These are phyloP conservation scores for Glaucidium brasilianum DNA, from an alignment of 2,113 vertebrate species.

Conservation along the genomic window DNA sequence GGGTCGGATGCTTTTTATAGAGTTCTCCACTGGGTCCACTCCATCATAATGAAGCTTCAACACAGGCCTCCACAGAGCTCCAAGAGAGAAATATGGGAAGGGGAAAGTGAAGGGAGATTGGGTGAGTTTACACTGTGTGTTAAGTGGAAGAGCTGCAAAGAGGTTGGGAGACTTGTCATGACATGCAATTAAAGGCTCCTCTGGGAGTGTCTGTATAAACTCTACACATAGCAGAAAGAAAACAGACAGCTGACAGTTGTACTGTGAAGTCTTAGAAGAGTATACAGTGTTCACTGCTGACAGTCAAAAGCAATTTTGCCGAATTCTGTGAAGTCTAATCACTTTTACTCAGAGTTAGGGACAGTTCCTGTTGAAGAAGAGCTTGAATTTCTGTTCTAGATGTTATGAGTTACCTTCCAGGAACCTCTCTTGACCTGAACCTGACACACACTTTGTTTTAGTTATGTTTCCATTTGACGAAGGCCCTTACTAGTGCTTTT, in stretches of 20 bases:
- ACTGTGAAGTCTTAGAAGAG: constrained; percentile 34
- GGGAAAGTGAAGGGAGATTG: constrained; percentile 59
- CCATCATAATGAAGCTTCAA: constrained; percentile 45
- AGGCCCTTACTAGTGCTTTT: not conserved
- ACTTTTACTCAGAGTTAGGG: not conserved
- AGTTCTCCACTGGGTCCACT: constrained; percentile 5
- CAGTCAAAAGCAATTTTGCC: constrained; percentile 51
- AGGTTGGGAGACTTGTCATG: constrained; percentile 71
- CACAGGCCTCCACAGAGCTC: not conserved
- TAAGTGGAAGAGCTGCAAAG: constrained; percentile 65
- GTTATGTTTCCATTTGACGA: not conserved
- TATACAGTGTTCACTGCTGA: constrained; percentile 45
- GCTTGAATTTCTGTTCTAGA: not conserved
- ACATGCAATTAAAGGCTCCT: constrained; percentile 65
- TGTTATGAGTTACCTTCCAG: not conserved
- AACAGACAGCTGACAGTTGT: constrained; percentile 58
- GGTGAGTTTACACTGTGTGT: constrained; percentile 46
- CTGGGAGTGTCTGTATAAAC: constrained; percentile 39
- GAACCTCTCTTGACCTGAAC: not conserved
- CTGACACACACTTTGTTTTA: constrained; percentile 1
- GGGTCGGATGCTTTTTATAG: constrained; percentile 51
- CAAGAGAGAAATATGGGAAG: constrained; percentile 27
- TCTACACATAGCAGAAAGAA: constrained; percentile 28
- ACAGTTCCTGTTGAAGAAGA: constrained; percentile 21
- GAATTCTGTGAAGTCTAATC: constrained; percentile 29